phyloP scores from a whole-genome alignment of 2,113 vertebrate genomes.

The Dromaius novaehollandiae region DNA sequence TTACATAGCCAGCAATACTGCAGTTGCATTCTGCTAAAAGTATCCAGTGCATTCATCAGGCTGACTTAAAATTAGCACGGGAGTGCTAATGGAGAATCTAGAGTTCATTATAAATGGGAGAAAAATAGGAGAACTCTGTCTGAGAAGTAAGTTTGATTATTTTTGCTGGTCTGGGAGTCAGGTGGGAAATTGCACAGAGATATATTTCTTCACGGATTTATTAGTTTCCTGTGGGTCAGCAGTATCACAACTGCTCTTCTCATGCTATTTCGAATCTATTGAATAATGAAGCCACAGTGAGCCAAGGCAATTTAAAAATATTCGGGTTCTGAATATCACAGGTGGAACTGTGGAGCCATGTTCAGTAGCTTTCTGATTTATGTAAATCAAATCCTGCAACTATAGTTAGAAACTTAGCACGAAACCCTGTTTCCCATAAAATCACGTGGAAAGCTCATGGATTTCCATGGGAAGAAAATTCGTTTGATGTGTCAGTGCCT shows the following conservation, averaged over 20 bases:
- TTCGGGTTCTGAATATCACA: background rate
- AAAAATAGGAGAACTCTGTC: background rate
- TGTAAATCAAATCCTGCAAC: background rate
- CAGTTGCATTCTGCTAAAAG: background rate
- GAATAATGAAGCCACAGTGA: background rate
- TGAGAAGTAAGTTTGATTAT: background rate
- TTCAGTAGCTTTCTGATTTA: background rate
- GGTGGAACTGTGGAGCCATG: rapidly evolving
- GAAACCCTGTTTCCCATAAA: background rate
- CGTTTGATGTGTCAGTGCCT: background rate
- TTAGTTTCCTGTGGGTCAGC: background rate
- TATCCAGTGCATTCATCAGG: background rate
- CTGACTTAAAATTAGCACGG: background rate
- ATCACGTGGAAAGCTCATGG: background rate
- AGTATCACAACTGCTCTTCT: background rate
- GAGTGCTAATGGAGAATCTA: background rate
- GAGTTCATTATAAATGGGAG: background rate
- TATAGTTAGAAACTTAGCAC: background rate
- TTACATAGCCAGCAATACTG: background rate
- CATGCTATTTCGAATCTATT: background rate
- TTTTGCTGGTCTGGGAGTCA: background rate
- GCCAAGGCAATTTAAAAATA: background rate
- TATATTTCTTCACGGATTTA: background rate
- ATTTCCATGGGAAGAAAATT: background rate
- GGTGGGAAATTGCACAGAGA: background rate